These are phyloP conservation scores for Rhabdomys pumilio DNA, from an alignment of 2,797 vertebrate genomes.

Conservation along the genomic window DNA sequence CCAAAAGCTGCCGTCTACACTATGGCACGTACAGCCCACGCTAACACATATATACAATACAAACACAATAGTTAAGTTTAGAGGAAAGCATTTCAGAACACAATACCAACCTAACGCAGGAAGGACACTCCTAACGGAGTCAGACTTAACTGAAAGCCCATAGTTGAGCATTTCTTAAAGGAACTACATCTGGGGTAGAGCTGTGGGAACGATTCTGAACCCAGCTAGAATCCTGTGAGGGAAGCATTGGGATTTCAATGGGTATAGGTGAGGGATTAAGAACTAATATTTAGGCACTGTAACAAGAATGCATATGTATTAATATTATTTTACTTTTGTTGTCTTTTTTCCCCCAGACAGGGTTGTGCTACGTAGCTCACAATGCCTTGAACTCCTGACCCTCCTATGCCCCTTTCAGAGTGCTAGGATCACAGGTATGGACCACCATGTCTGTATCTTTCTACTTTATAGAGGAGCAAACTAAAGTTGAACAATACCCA, in stretches of 20 bases:
- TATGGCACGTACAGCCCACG: not conserved
- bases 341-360: no score
- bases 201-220: conserved; percentile 35
- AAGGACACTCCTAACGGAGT: conserved; percentile 18
- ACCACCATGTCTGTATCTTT: not conserved
- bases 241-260: conserved; percentile 1
- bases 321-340: not conserved
- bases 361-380: not conserved
- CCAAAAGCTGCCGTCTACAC: not conserved
- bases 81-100: not conserved
- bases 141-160: conserved; percentile 45
- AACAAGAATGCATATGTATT: conserved; percentile 34
- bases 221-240: not conserved
- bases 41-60: not conserved
- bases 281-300: not conserved
- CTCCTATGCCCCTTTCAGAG: not conserved
- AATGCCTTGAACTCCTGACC: not conserved
- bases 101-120: not conserved
- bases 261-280: not conserved
- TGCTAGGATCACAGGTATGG: not conserved
- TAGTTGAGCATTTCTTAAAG: conserved; percentile 36
- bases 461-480: conserved; percentile 58
- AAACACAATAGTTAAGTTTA: not conserved
- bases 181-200: not conserved
- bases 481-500: conserved; percentile 34